Evolutionary conservation across 2,113 vertebrate species (phyloP).

Genomic region (Otis tarda): DNA sequence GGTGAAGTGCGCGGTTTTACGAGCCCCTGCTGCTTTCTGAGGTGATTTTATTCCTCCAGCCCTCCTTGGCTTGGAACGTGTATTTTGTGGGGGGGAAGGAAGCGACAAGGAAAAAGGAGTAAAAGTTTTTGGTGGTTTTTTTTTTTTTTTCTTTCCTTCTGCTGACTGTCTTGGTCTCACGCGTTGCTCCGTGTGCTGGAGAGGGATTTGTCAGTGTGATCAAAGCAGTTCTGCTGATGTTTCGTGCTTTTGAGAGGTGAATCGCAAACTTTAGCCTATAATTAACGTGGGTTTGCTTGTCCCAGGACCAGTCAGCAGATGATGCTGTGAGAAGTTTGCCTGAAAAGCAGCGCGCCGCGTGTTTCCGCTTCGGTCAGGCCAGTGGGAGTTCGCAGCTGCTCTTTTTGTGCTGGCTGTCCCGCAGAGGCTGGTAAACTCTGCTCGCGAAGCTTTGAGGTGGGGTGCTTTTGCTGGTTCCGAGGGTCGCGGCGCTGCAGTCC

Average conservation of each 20-base stretch:
- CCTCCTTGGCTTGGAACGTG: accelerated
- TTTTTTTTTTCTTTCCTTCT: not conserved
- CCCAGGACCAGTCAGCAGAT: slow-evolving; percentile 1
- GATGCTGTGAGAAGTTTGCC: slow-evolving; percentile 58
- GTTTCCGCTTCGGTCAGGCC: not conserved
- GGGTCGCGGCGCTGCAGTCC: not conserved
- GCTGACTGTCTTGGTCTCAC: accelerated
- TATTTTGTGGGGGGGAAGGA: not conserved
- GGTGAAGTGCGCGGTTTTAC: not conserved
- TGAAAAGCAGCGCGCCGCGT: not conserved
- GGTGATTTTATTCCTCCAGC: not conserved
- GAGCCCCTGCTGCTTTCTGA: not conserved
- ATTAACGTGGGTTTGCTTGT: not conserved
- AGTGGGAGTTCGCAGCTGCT: slow-evolving; percentile 37
- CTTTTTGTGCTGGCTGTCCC: not conserved
- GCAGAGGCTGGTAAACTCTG: not conserved
- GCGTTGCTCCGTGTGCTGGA: accelerated
- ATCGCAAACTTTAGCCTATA: slow-evolving; percentile 1
- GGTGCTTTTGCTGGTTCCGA: not conserved
- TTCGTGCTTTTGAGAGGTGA: not conserved
- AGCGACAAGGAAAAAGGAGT: not conserved
- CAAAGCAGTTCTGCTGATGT: slow-evolving; percentile 9
- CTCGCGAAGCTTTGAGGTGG: not conserved
- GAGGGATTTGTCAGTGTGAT: not conserved
- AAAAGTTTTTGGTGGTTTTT: not conserved